Conservation (phyloP, 2,113 vertebrate species). For the Neogale vison region DNA sequence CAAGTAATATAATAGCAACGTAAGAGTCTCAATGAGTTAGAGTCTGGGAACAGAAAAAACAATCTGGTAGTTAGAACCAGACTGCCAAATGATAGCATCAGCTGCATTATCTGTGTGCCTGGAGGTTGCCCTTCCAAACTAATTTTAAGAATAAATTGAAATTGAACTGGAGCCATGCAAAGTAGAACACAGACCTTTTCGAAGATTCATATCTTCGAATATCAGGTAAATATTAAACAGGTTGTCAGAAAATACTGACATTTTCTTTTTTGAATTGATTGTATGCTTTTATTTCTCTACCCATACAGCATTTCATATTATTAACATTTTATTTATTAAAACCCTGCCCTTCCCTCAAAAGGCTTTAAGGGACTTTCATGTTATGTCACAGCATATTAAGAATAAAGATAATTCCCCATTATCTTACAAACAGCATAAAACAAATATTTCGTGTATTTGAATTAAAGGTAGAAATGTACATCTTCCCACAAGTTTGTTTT, state of each 20-base stretch:
- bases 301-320: constrained; percentile 25
- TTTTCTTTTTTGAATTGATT: constrained; percentile 49
- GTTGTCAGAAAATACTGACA: constrained; percentile 35
- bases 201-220: constrained; percentile 46
- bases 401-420: background rate
- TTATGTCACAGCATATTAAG: background rate
- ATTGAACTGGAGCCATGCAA: constrained; percentile 40
- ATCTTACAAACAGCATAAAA: constrained; percentile 15
- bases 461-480: background rate
- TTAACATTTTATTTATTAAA: constrained; percentile 63
- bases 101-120: constrained; percentile 47
- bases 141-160: constrained; percentile 51
- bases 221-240: constrained; percentile 33
- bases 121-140: background rate
- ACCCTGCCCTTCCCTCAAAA: constrained; percentile 41
- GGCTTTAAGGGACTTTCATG: background rate
- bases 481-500: background rate
- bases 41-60: background rate
- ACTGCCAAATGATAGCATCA: background rate
- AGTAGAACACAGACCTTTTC: constrained; percentile 32
- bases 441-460: background rate
- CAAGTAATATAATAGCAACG: background rate
- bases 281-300: constrained; percentile 26
- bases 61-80: background rate
- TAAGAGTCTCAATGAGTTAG: background rate